Evolutionary conservation across 2,113 vertebrate genomes (phyloP).

Genomic region (Dolichotis patagonum): DNA sequence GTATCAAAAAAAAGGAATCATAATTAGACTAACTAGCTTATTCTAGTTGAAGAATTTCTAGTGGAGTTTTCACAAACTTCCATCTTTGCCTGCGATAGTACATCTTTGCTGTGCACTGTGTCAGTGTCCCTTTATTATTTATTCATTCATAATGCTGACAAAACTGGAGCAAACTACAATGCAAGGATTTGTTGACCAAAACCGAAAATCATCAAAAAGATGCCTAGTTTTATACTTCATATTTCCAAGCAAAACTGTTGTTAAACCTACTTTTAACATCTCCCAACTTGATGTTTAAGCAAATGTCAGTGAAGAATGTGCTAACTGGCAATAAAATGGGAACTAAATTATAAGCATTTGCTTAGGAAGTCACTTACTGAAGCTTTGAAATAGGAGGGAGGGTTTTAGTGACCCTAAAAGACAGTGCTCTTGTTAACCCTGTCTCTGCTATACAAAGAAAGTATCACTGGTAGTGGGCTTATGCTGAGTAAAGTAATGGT

Average conservation of each 20-base stretch:
- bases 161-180: background rate
- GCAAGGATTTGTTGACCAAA: background rate
- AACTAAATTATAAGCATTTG: background rate
- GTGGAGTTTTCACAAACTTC: background rate
- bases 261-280: background rate
- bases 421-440: background rate
- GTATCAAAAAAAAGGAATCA: too few relatives aligned
- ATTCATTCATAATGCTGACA: background rate
- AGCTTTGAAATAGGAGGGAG: background rate
- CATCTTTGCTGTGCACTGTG: background rate
- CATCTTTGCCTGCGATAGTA: background rate
- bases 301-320: background rate
- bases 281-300: background rate
- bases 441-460: background rate
- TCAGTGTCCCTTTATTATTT: background rate
- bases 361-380: background rate
- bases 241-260: background rate
- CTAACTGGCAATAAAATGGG: background rate
- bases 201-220: conserved; percentile 5
- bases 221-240: background rate
- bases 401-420: background rate
- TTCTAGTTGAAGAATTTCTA: background rate
- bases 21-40: conserved; percentile 19
- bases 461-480: background rate
- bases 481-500: background rate